Evolutionary conservation across 2,113 vertebrate species (phyloP), one percentile per base, ranked within the genome.

Genomic region (Hemiprocne comata): DNA sequence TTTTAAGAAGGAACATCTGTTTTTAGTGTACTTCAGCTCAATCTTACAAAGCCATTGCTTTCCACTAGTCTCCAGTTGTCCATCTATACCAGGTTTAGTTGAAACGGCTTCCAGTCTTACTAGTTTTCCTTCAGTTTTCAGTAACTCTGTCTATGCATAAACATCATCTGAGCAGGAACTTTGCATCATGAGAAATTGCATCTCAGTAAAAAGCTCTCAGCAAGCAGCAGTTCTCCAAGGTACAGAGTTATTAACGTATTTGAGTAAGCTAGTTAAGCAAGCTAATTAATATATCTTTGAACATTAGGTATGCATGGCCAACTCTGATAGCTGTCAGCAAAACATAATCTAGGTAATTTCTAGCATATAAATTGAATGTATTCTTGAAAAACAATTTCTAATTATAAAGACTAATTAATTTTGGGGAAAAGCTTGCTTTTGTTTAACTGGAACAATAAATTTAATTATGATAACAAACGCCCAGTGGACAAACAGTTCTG

Each of bases 251-350:
- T 89, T 97, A 66, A 95, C 85, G 55, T 87, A 88, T 96, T 88
- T 90, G n/a, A 54, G 54, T 40, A 60, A 85, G 94, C 62, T 92
- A 87, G n/a, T 95, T 97, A 97, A 94, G 57, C 85, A 85, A 90
- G 65, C 62, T 96, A 96, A 97, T 97, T 97, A 97, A 96, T 93
- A 87, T 91, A 95, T 96, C 94, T 95, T 80, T 95, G 76, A 92
- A 55, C 54, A 94, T 96, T 97, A 97, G 92, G 53, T 96, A 95
- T 96, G 92, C 80, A 81, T 92, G 77, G 64, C 81, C 91, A 82
- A 88, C 54, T 69, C 77, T 87, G 82, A 97, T 95, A 73, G 69
- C 78, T 97, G 86, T 97, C 92, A 97, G 77, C 89, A 94, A 96
- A 97, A 71, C 64, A 88, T 78, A 97, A 96, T 84, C 33, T 89